These are phyloP conservation scores for Enteromius mattozi DNA, from an alignment of 2,797 vertebrate genomes.

Conservation along the genomic window DNA sequence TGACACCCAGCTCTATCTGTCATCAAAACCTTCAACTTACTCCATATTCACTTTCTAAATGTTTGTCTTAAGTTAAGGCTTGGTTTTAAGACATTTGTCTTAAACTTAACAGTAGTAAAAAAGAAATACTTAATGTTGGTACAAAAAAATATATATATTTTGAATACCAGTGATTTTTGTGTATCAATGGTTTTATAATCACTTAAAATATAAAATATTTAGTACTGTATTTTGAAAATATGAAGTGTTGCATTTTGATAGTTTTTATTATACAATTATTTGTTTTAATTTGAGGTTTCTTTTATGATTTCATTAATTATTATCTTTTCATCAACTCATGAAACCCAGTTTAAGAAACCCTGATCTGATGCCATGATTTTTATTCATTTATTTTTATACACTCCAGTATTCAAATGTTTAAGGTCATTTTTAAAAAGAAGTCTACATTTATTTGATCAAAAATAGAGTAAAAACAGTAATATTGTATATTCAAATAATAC, in stretches of 20 bases:
- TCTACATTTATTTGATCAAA: neutral
- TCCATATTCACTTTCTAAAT: neutral
- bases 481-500: neutral
- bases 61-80: neutral
- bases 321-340: neutral
- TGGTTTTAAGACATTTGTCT: no score
- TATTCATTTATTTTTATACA: neutral
- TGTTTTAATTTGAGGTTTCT: neutral
- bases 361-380: neutral
- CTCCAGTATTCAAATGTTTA: neutral
- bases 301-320: neutral
- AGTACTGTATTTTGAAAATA: neutral
- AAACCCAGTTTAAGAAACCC: neutral
- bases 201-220: neutral
- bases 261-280: neutral
- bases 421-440: neutral
- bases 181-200: neutral
- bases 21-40: neutral
- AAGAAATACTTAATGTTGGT: no score
- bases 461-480: neutral
- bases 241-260: neutral
- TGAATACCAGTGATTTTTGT: no score
- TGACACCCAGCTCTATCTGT: neutral
- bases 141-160: no score
- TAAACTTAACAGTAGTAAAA: no score